Base-by-base conservation (phyloP, 2,113 vertebrate genomes). In the Daboia siamensis region DNA sequence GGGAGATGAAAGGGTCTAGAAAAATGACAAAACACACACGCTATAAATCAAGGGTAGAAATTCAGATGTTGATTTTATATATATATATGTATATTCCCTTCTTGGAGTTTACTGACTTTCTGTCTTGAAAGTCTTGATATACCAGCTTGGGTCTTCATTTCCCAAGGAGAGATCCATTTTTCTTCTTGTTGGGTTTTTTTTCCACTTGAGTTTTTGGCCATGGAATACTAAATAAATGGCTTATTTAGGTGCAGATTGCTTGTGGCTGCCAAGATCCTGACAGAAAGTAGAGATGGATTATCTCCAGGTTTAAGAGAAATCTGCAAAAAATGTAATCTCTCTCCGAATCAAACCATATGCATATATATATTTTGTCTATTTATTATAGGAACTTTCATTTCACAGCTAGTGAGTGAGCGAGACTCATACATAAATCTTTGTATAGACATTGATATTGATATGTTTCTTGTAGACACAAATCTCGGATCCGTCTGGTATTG, bases 1-100 rank as follows among this genome's bases (percentile, higher is more conserved):
- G 93, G 90, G 39, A 59, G 93, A 93, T 93, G 29, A 89, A 94
- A 94, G 90, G 85, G 8, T 89, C 90, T 89, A 1, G 91, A 94
- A 44, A 89, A 94, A 94, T 80, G 87, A 46, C 89, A 33, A 94
- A 92, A 52, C 55, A 93, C 92, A 93, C 85, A 12, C 64, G 92
- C 90, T 88, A 69, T 93, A 94, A 91, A 69, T 93, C 93, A 86
- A 88, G 51, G 64, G 1, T 74, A 33, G 29, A 69, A 74, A 57
- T 80, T 87, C 87, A 69, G 87, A 51, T 90, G 24, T 21, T 59
- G 4, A 54, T 64, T n/a, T 64, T 69, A 23, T 39, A 39, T 39
- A 39, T 39, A 39, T 39, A 39, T 2, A 39, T 2, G 39, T 39
- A 39, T 15, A 39, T 15, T 56, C 87, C 20, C n/a, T 88, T 33